phyloP scores from a whole-genome alignment of 2,113 vertebrate species.

The Pteronura brasiliensis region DNA sequence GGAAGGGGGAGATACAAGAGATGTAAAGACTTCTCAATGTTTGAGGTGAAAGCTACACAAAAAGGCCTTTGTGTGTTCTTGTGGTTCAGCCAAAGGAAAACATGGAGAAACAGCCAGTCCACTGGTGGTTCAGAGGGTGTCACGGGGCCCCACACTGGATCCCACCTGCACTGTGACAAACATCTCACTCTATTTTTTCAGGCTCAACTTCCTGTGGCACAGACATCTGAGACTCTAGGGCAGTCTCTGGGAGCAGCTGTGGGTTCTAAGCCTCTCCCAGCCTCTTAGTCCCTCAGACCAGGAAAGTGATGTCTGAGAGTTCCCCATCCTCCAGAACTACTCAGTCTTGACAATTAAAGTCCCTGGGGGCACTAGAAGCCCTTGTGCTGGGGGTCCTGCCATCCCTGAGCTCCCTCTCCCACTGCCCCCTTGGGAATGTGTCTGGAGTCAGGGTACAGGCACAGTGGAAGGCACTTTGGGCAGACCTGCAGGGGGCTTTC shows the following conservation, averaged over 20 bases:
- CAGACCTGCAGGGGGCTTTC: background rate
- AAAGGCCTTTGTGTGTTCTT: background rate
- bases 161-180: background rate
- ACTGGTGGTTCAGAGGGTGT: too few species aligned
- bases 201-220: background rate
- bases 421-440: background rate
- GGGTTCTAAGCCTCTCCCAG: background rate
- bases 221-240: background rate
- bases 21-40: background rate
- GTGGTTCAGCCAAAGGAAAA: background rate
- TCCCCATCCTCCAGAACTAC: background rate
- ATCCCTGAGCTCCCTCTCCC: background rate
- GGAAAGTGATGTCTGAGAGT: background rate
- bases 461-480: background rate
- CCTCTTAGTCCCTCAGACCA: background rate
- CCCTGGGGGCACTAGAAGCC: too few species aligned
- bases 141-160: background rate
- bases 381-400: background rate
- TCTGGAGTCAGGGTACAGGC: background rate
- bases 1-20: background rate
- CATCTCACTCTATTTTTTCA: background rate
- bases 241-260: background rate
- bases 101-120: background rate
- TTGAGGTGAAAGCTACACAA: background rate
- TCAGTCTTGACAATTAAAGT: background rate